Base-by-base conservation (phyloP, 2,797 vertebrate species). In the Hybognathus amarus region DNA sequence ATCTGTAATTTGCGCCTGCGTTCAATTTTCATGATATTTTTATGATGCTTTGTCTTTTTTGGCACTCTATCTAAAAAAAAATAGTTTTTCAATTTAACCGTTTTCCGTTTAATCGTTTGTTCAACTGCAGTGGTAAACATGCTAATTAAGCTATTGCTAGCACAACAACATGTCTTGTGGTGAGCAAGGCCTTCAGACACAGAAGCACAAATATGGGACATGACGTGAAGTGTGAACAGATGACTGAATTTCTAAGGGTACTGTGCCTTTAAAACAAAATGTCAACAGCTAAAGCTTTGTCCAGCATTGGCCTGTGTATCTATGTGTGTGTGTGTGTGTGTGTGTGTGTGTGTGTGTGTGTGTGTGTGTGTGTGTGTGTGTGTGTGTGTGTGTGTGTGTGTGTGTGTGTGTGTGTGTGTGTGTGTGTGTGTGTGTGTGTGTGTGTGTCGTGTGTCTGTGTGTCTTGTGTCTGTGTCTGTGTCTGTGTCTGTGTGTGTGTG, bases 251-350 rank as follows among this genome's bases (percentile, higher is more conserved):
- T 33, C 56, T 59, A 5, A 18, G 22, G 12, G 33, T 70, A 59
- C 68, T 33, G 10, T 77, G 33, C 13, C 42, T 85, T 70, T 66
- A 67, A 82, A 67, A 54, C 42, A 6, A 76, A 47, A 91, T 91
- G 90, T 89, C 27, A 89, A 90, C 92, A 93, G 91, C 91, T 93
- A 93, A 93, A 89, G 91, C 90, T 92, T 93, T 92, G 92, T 93
- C 89, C 89, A 61, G 83, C 56, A 85, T 85, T 86, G 87, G 84
- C 68, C 59, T 90, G 24, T 33, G 40, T 50, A 4, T 47, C 5
- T 47, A 17, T 47, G 12, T 47, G 45, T 47, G 38, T 17, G 63
- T 79, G 45, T 6, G 64, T 68, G 47, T 40, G 33, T 42, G n/a
- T 70, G 18, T 79, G 45, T 6, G 64, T 68, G 47, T 40, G 33